Evolutionary conservation across 1,140 invertebrate genomes (phyloP).

Genomic region (Bombus picipes): DNA sequence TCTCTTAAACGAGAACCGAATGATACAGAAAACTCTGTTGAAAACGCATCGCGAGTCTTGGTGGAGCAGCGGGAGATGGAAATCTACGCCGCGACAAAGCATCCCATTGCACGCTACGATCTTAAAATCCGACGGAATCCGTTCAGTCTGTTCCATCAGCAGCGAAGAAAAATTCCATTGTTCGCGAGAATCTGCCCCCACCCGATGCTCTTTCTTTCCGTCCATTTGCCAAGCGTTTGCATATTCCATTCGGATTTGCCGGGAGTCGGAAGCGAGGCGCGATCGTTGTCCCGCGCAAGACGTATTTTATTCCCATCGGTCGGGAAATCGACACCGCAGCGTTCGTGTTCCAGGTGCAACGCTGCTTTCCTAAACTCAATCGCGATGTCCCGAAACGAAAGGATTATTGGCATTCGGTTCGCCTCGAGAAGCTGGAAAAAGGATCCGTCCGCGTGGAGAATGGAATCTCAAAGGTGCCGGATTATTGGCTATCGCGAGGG

Average conservation of each 20-base stretch:
- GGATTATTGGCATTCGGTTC: conserved; percentile 11
- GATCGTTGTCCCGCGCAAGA: background rate
- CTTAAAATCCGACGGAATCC: conserved; percentile 28
- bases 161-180: conserved; percentile 31
- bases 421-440: background rate
- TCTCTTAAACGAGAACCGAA: background rate
- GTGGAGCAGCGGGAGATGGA: background rate
- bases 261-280: background rate
- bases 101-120: background rate
- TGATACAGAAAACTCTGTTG: background rate
- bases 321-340: background rate
- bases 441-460: background rate
- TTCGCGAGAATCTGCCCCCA: background rate
- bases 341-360: conserved; percentile 13
- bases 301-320: conserved; percentile 11
- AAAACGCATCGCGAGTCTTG: background rate
- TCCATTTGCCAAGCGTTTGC: conserved; percentile 38
- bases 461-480: background rate
- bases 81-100: background rate
- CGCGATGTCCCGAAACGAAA: background rate
- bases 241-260: conserved; percentile 30
- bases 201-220: background rate
- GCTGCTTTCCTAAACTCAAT: background rate
- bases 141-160: conserved; percentile 25
- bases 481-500: conserved; percentile 23